phyloP scores from a whole-genome alignment of 1,140 invertebrate species.

The Diuraphis noxia region DNA sequence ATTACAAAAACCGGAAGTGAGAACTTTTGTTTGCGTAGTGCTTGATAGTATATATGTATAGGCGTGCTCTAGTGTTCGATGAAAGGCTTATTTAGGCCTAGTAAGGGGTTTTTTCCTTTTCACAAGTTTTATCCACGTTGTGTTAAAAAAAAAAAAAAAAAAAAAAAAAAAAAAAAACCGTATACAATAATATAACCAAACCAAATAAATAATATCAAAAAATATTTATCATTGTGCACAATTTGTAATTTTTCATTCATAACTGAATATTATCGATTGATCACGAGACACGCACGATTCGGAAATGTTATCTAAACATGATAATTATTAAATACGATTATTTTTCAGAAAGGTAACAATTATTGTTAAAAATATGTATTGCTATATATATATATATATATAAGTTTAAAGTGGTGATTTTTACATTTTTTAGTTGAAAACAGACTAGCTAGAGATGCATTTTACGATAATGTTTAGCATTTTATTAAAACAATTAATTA shows the following conservation, averaged over 20 bases:
- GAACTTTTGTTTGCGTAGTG: neutral
- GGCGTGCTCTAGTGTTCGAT: neutral
- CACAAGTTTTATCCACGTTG: neutral
- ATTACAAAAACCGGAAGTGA: neutral
- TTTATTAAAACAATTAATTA: neutral
- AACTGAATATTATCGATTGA: neutral
- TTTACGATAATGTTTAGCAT: neutral
- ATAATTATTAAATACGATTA: too few species aligned
- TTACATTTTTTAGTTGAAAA: too few species aligned
- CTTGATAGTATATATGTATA: neutral
- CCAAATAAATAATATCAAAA: too few species aligned
- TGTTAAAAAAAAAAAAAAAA: too few species aligned
- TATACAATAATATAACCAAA: neutral
- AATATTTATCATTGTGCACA: neutral
- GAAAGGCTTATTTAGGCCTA: neutral
- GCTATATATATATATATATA: neutral
- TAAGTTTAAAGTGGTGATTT: neutral
- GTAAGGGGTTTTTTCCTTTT: neutral
- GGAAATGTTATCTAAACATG: neutral
- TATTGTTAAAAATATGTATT: neutral
- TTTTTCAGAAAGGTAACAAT: too few species aligned
- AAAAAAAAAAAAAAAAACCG: too few species aligned
- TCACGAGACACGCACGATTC: neutral
- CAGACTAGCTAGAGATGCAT: neutral
- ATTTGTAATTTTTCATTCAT: neutral